Conservation (phyloP, 2,113 vertebrate genomes). For the Platysternon megacephalum region DNA sequence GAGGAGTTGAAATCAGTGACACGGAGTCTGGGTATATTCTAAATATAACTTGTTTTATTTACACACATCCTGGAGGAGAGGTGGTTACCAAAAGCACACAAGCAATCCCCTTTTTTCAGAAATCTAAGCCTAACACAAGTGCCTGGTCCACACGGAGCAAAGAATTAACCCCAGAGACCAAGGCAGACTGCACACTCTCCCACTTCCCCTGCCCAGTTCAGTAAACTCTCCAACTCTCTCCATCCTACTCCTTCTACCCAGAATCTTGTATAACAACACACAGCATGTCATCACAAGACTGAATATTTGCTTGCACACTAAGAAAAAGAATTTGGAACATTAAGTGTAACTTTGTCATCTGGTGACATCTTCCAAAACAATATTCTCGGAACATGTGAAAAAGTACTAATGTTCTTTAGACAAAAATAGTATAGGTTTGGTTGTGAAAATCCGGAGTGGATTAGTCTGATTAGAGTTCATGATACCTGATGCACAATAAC, state of each 20-base stretch:
- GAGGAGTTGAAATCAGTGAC: not conserved
- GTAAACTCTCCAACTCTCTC: not conserved
- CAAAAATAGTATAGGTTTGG: not conserved
- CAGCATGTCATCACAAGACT: not conserved
- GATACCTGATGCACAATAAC: not conserved
- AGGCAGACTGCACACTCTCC: not conserved
- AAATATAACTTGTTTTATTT: not conserved
- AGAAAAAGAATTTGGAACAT: not conserved
- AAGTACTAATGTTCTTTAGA: not conserved
- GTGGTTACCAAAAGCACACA: not conserved
- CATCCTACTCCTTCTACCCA: not conserved
- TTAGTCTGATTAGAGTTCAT: not conserved
- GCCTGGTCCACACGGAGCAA: not conserved
- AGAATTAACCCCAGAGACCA: fast-evolving
- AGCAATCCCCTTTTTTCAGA: not conserved
- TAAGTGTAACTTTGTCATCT: not conserved
- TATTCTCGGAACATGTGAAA: not conserved
- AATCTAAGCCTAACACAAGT: not conserved
- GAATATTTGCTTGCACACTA: not conserved
- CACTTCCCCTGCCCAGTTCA: not conserved
- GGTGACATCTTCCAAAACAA: not conserved
- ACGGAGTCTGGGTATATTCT: not conserved
- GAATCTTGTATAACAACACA: not conserved
- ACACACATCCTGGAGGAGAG: not conserved
- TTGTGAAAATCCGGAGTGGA: not conserved